Evolutionary conservation across 2,888 invertebrate species (phyloP).

Genomic region (Beris morrisii): DNA sequence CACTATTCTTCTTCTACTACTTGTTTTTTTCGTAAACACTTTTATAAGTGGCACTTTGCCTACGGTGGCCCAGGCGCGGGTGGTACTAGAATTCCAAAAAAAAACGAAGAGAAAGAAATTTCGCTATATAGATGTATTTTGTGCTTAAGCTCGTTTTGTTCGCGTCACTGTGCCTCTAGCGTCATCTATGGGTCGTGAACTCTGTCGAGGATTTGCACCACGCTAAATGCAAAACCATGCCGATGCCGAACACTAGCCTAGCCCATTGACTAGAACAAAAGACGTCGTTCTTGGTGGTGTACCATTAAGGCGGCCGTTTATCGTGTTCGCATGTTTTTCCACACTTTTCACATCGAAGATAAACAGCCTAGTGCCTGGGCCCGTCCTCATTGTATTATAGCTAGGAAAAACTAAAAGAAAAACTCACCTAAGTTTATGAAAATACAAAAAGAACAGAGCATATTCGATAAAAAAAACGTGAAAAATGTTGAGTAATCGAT

Average conservation of each 20-base stretch:
- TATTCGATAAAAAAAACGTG: no score
- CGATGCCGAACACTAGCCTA: background rate
- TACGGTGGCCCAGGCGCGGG: background rate
- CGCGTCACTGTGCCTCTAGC: background rate
- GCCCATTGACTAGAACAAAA: constrained; percentile 27
- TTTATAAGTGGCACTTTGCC: constrained; percentile 14
- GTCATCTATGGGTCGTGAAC: constrained; percentile 24
- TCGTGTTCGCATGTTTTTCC: constrained; percentile 17
- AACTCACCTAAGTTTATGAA: no score
- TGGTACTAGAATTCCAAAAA: constrained; percentile 12
- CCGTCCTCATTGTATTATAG: no score
- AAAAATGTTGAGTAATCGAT: constrained; percentile 4
- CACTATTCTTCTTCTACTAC: no score
- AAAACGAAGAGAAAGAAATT: background rate
- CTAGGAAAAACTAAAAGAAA: no score
- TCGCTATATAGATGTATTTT: background rate
- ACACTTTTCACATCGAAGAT: constrained; percentile 7
- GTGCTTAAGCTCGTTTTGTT: background rate
- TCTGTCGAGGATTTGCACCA: constrained; percentile 7
- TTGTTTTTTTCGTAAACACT: constrained; percentile 4
- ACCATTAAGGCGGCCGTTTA: constrained; percentile 24
- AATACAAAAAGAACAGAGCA: no score
- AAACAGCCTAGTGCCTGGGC: background rate
- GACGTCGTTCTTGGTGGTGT: constrained; percentile 5
- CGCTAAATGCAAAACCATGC: constrained; percentile 5